Percentiles rank a stretch among this genome's conserved stretches.
These are phyloP conservation scores for Philhelius pedissequus DNA, from an alignment of 2,888 invertebrate species.

Conservation along the genomic window DNA sequence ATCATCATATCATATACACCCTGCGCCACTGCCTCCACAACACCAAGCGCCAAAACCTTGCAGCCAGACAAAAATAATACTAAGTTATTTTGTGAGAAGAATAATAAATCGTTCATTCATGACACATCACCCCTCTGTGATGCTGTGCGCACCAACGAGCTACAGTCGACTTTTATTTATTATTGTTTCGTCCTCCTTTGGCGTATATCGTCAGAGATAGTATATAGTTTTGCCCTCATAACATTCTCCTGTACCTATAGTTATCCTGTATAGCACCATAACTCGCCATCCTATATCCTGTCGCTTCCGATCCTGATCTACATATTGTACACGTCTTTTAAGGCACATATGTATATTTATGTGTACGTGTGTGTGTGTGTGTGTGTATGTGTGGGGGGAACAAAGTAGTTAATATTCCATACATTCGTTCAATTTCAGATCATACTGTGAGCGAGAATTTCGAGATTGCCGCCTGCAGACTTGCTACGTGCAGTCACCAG, in stretches of 20 bases:
- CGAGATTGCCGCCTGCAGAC: conserved; percentile 93
- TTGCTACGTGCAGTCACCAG: conserved; percentile 96
- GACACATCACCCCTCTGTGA: conserved; percentile 44
- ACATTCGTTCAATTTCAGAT: conserved; percentile 80
- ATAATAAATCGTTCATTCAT: conserved; percentile 58
- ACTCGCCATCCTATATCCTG: conserved; percentile 9
- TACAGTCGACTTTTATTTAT: conserved; percentile 43
- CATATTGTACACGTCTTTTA: conserved; percentile 34
- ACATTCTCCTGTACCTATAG: neutral
- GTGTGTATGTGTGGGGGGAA: neutral
- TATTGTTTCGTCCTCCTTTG: conserved; percentile 42
- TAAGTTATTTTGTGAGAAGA: conserved; percentile 48
- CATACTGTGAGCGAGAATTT: conserved; percentile 93
- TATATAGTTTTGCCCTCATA: conserved; percentile 17
- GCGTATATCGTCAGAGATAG: neutral
- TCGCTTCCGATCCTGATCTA: conserved; percentile 15
- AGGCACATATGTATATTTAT: neutral
- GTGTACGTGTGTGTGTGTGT: neutral
- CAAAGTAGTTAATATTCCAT: conserved; percentile 55
- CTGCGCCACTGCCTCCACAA: neutral
- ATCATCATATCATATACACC: too few relatives aligned
- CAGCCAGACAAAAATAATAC: conserved; percentile 9
- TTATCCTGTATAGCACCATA: conserved; percentile 4
- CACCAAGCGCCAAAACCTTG: neutral
- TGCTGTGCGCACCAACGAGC: neutral